Base-by-base conservation (phyloP, 2,888 invertebrate genomes). In the Eupeodes luniger region DNA sequence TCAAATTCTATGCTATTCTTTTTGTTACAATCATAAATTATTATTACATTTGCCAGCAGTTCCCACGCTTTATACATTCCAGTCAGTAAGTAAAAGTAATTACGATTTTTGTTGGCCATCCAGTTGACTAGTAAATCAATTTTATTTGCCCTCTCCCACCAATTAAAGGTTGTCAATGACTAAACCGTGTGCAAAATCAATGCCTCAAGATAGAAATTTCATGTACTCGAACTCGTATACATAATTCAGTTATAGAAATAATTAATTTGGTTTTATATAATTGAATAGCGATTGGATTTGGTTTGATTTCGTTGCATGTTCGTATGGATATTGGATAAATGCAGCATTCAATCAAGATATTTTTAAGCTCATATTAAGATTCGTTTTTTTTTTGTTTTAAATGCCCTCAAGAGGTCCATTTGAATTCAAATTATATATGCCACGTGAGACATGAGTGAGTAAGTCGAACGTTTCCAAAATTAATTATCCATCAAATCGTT, bases 151-250 rank as follows among this genome's bases (percentile, higher is more conserved):
- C 44, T 53, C n/a, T 49, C 11, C 5, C 2, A 27, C 27, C 57
- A 55, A 67, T 67, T 67, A 34, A 53, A 66, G 36, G 53, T 74
- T 75, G 74, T 75, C 75, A 75, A 51, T 67, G 51, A 61, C 75
- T 12, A 16, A 34, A 34, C 9, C 49, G n/a, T 3, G n/a, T 44
- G 10, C 44, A 19, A 16, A 34, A 11, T 27, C 11, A 27, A 40
- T 40, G 40, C 53, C 16, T n/a, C 2, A 34, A 40, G 19, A n/a
- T 19, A 27, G 1, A 62, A 12, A 40, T 36, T 36, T 72, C 14
- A 74, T 66, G 11, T 27, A 16, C 55, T 16, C n/a, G 14, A 40
- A 7, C 40, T 40, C 5, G 6, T 40, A 40, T 40, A 40, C 40
- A 40, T 40, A 40, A 40, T 40, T 40, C 40, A 40, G 9, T 4